Base-by-base conservation (phyloP, 2,113 vertebrate species). In the Aramus guarauna region DNA sequence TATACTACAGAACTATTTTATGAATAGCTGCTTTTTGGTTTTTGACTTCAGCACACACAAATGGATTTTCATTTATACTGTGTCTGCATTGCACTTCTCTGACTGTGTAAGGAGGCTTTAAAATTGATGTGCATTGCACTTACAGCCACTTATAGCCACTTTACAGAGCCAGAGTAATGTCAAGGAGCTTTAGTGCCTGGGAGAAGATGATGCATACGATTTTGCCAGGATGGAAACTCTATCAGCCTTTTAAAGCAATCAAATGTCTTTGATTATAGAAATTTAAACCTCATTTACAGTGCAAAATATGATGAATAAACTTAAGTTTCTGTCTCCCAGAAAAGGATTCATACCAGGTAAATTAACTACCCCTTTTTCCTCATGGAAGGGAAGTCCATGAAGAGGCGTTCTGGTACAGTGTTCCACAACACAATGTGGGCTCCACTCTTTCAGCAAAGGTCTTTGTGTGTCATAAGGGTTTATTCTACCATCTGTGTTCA, bases 81-180 rank as follows among this genome's bases (percentile, higher is more conserved):
- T 90, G 34, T 63, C 2, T 34, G 78, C 41, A 23, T 27, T 79
- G 53, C 66, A 66, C 50, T 83, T 66, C 85, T 79, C 53, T 92
- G 81, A 43, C 84, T 67, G 3, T 17, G 41, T 66, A 85, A 88
- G 78, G 71, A 94, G 78, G 81, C n/a, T 92, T 93, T 91, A 80
- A 63, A 93, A 94, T 67, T 88, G 67, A 93, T 95, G 82, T 90
- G 85, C 75, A 19, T 80, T 92, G 53, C 75, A 83, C 81, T 96
- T 76, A 37, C 15, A 93, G 84, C 39, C 84, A 92, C 88, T 96
- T 81, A 50, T 4, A 87, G 56, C 37, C 83, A 91, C 94, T 96
- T 93, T 73, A 88, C 82, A 74, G 88, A 80, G 50, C 48, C 71
- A 93, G 41, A 73, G 78, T 56, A 66, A 83, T 63, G 81, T 92